Conservation (phyloP, 2,888 invertebrate genomes). For the Drosophila greeni region DNA sequence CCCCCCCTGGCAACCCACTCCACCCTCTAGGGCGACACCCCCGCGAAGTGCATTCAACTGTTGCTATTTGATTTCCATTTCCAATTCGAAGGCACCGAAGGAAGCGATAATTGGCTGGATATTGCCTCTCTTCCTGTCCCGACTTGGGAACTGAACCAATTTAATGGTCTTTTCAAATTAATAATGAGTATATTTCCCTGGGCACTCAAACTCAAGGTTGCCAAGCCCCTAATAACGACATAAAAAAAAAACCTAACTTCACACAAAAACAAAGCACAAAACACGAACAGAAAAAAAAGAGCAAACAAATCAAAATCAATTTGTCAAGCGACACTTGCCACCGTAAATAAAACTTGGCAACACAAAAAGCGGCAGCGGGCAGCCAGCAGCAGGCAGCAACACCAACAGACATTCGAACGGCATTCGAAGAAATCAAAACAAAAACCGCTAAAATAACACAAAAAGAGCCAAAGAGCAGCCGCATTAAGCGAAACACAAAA, state of each 20-base stretch:
- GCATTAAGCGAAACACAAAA: slow-evolving; percentile 9
- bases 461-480: slow-evolving; percentile 41
- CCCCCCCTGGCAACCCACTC: slow-evolving; percentile 4
- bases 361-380: slow-evolving; percentile 32
- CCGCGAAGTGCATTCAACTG: slow-evolving; percentile 34
- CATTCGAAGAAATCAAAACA: slow-evolving; percentile 74
- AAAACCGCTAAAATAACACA: slow-evolving; percentile 72
- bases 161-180: slow-evolving; percentile 18
- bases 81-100: slow-evolving; percentile 55
- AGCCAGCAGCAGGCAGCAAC: slow-evolving; percentile 24
- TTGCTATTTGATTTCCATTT: slow-evolving; percentile 55
- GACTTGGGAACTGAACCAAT: slow-evolving; percentile 22
- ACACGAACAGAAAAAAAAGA: slow-evolving; percentile 40
- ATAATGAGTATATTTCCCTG: slow-evolving; percentile 15
- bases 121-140: slow-evolving; percentile 40
- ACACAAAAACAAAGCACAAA: slow-evolving; percentile 13
- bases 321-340: slow-evolving; percentile 73
- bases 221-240: slow-evolving; percentile 8
- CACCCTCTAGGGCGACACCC: slow-evolving; percentile 16
- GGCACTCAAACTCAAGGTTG: slow-evolving; percentile 34
- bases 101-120: slow-evolving; percentile 47
- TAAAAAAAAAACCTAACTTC: background rate
- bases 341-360: slow-evolving; percentile 61
- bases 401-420: slow-evolving; percentile 60
- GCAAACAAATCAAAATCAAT: slow-evolving; percentile 64